Conservation (phyloP, 2,797 vertebrate genomes). For the Characodon lateralis region DNA sequence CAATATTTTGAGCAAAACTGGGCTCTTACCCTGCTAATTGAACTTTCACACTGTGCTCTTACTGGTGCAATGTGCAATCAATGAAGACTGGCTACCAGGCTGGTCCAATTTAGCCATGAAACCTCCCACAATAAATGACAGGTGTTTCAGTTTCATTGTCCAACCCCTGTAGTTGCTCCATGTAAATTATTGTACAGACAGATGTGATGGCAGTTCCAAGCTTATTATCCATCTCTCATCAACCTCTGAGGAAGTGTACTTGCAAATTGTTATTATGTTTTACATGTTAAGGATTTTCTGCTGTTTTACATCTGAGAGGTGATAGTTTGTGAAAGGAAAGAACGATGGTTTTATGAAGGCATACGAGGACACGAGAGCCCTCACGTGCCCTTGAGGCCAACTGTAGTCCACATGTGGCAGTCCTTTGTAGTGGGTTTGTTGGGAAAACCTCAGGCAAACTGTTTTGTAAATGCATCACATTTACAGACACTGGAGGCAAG, state of each 20-base stretch:
- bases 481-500: slow-evolving; percentile 23
- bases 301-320: neutral
- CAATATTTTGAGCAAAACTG: too few species aligned
- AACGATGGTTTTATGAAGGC: slow-evolving; percentile 8
- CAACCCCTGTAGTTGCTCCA: neutral
- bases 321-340: neutral
- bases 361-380: slow-evolving; percentile 4
- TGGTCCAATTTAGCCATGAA: too few species aligned
- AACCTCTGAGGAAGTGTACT: neutral
- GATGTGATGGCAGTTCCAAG: neutral
- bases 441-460: slow-evolving; percentile 44
- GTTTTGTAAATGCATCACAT: slow-evolving; percentile 43
- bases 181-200: neutral
- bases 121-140: too few species aligned
- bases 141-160: too few species aligned
- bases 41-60: too few species aligned
- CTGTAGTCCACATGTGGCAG: slow-evolving; percentile 29
- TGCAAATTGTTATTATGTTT: neutral
- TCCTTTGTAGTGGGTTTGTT: slow-evolving; percentile 50
- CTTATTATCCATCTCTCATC: neutral
- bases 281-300: neutral
- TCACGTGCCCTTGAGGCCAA: slow-evolving; percentile 34
- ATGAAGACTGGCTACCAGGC: too few species aligned
- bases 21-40: too few species aligned
- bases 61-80: too few species aligned